Evolutionary conservation across 1,140 invertebrate genomes (phyloP).

Genomic region (Hylaeus anthracinus): DNA sequence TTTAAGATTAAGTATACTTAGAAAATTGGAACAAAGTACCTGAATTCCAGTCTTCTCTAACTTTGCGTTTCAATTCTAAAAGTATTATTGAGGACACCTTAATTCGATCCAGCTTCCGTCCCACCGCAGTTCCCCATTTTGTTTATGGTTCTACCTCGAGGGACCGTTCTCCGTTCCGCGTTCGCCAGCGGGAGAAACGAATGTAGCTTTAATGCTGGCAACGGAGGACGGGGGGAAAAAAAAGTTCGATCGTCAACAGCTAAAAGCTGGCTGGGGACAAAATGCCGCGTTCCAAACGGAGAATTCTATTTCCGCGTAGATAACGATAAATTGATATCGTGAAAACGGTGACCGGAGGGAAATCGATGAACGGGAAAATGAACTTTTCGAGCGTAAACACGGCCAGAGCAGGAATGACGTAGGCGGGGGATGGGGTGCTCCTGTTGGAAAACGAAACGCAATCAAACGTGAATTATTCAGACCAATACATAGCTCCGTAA

Average conservation of each 20-base stretch:
- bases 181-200: background rate
- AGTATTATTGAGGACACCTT: too few species aligned
- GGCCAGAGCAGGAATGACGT: too few species aligned
- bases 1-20: too few species aligned
- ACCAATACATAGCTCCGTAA: constrained; percentile 12
- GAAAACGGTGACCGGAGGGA: background rate
- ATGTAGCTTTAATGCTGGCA: background rate
- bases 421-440: too few species aligned
- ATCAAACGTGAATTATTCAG: constrained; percentile 49
- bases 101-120: too few species aligned
- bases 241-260: background rate
- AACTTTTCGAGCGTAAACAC: constrained; percentile 44
- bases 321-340: constrained; percentile 41
- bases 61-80: too few species aligned
- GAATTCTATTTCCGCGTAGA: constrained; percentile 33
- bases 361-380: constrained; percentile 50
- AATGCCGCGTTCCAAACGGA: background rate
- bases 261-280: background rate
- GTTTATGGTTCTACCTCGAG: background rate
- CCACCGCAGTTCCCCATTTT: background rate
- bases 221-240: background rate
- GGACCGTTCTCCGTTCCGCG: background rate
- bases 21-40: too few species aligned
- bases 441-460: constrained; percentile 34
- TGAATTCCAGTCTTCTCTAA: too few species aligned